Base-by-base conservation (phyloP, 2,888 invertebrate species). In the Aricia artaxerxes region DNA sequence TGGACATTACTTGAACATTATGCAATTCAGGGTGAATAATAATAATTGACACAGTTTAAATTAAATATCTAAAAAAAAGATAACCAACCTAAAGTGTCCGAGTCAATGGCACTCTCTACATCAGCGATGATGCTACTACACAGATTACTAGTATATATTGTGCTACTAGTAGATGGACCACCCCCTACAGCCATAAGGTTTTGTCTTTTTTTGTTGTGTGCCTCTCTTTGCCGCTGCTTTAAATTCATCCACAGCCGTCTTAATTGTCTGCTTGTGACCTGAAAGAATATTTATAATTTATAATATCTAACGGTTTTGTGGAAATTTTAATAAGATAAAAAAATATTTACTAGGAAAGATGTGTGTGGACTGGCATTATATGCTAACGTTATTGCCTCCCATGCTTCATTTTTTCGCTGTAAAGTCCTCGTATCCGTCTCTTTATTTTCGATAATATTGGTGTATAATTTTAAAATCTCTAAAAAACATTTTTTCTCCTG, bases 201-300 rank as follows among this genome's bases (percentile, higher is more conserved):
- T 79, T 81, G 80, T 6, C 80, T 78, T 73, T 80, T 80, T 78
- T 82, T 81, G 1, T 78, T 79, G 49, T 80, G 24, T n/a, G 82
- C 80, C 24, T 78, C 78, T 77, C 82, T 78, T 64, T 82, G 80
- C 24, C 82, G 81, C 60, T 82, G 82, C 69, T 82, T 83, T 69
- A 82, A 40, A 73, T 83, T 82, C 77, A 82, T 80, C 83, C 83
- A 82, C 60, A 82, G 64, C 2, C 82, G 80, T 16, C 81, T 72
- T 53, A 82, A 78, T 80, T 83, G 82, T 77, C 82, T 82, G 78
- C 31, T 78, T 78, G 82, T 73, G 24, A 61, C 79, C 79, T 81
- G 61, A 73, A 49, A 73, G 61, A 77, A 16, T 16, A 57, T 57
- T 57, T 61, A 40, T 64, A 79, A 9, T 49, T 78, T 49, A 80